Conservation (phyloP, 2,113 vertebrate species). For the Silurus glanis region DNA sequence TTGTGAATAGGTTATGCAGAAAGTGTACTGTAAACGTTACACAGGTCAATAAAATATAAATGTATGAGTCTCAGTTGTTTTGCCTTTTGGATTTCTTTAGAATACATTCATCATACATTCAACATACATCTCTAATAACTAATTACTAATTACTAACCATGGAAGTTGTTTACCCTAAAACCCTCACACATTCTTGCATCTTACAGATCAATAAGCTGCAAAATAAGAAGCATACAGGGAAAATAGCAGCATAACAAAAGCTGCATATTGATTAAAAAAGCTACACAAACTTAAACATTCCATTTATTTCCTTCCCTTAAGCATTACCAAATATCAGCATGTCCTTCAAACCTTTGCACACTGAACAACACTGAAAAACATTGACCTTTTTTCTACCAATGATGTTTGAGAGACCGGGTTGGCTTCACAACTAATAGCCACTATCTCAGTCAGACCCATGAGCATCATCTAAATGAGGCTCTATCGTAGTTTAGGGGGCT, state of each 20-base stretch:
- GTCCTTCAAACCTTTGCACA: neutral
- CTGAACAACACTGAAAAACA: neutral
- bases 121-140: neutral
- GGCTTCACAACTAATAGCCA: slow-evolving; percentile 33
- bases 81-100: neutral
- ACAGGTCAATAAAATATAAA: neutral
- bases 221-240: neutral
- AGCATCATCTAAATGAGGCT: slow-evolving; percentile 41
- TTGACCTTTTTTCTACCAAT: slow-evolving; percentile 3
- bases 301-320: neutral
- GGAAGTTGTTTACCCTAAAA: neutral
- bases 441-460: slow-evolving; percentile 28
- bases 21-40: neutral
- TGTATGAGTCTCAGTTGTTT: neutral
- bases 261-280: neutral
- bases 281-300: neutral
- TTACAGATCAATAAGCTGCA: neutral
- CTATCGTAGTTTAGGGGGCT: slow-evolving; percentile 38
- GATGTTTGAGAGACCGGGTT: slow-evolving; percentile 16
- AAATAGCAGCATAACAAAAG: neutral
- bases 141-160: no score
- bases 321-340: neutral
- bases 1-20: neutral
- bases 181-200: neutral
- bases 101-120: neutral